Evolutionary conservation across 2,797 vertebrate species (phyloP).

Genomic region (Oreonectes daqikongensis): DNA sequence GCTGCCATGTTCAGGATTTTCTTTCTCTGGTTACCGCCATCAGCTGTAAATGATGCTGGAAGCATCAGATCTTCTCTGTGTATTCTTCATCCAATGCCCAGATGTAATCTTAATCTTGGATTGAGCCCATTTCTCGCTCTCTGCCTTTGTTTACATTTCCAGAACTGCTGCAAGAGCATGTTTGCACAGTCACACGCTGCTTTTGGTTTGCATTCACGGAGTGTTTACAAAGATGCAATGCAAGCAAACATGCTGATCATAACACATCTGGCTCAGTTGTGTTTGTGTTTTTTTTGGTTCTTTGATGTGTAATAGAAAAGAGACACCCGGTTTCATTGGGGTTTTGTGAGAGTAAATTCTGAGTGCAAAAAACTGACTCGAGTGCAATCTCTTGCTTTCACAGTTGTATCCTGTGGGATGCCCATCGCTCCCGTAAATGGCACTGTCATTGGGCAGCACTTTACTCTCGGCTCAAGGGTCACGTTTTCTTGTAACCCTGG

Average conservation of each 20-base stretch:
- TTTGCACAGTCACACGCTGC: slow-evolving; percentile 60
- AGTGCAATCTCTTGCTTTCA: slow-evolving; percentile 14
- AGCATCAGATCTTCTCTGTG: slow-evolving; percentile 22
- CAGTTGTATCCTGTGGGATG: slow-evolving; percentile 94
- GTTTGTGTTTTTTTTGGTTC: background rate
- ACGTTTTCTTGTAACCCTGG: slow-evolving; percentile 89
- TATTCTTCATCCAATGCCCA: slow-evolving; percentile 49
- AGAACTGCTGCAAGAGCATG: slow-evolving; percentile 51
- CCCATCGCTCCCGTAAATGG: slow-evolving; percentile 89
- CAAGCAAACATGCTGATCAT: slow-evolving; percentile 54
- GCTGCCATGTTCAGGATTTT: slow-evolving; percentile 10
- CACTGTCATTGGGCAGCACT: slow-evolving; percentile 89
- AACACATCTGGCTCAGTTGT: slow-evolving; percentile 35
- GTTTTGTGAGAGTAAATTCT: slow-evolving; percentile 11
- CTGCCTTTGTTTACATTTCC: slow-evolving; percentile 37
- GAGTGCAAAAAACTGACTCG: no score
- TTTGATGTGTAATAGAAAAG: background rate
- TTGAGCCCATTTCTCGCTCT: slow-evolving; percentile 55
- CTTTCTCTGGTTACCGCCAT: slow-evolving; percentile 1
- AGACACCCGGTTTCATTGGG: slow-evolving; percentile 13
- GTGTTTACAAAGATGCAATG: slow-evolving; percentile 38
- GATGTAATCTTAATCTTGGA: slow-evolving; percentile 66
- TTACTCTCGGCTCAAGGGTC: slow-evolving; percentile 87
- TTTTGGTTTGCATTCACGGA: slow-evolving; percentile 18
- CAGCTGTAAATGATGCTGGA: background rate